Percentiles rank a stretch among this genome's conserved stretches.
These are phyloP conservation scores for Ptychadena robeensis DNA, from an alignment of 2,797 vertebrate genomes.

Conservation along the genomic window DNA sequence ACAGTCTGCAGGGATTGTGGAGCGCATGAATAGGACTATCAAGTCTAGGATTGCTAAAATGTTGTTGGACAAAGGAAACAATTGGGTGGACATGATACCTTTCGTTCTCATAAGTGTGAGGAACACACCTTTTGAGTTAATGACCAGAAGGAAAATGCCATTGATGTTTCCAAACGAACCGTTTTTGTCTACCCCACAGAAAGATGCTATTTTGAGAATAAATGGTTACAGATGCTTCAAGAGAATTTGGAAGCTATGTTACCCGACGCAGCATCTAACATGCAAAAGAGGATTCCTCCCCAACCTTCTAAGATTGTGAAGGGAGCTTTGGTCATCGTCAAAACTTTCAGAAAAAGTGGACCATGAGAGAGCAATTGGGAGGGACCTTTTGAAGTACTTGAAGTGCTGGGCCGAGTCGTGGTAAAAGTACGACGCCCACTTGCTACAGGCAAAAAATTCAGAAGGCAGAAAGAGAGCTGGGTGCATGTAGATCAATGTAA, in stretches of 20 bases:
- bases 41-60: too few species aligned
- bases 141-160: too few species aligned
- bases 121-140: too few species aligned
- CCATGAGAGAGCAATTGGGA: neutral
- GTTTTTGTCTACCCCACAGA: neutral
- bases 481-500: neutral
- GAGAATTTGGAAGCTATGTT: conserved; percentile 8
- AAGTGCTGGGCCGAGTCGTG: neutral
- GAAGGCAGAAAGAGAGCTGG: neutral
- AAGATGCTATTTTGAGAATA: neutral
- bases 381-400: neutral
- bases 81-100: neutral
- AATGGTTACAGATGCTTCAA: neutral
- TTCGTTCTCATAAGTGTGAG: neutral
- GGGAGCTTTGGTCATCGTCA: neutral
- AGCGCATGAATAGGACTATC: too few species aligned
- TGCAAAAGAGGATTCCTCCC: too few species aligned
- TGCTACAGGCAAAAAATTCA: neutral
- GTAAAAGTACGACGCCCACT: neutral
- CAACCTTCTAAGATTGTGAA: too few species aligned
- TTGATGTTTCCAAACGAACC: neutral
- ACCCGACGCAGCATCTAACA: too few species aligned
- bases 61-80: too few species aligned
- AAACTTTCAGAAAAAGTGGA: too few species aligned
- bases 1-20: too few species aligned